phyloP scores from a whole-genome alignment of 1,140 invertebrate species.

The Piezodorus guildinii region DNA sequence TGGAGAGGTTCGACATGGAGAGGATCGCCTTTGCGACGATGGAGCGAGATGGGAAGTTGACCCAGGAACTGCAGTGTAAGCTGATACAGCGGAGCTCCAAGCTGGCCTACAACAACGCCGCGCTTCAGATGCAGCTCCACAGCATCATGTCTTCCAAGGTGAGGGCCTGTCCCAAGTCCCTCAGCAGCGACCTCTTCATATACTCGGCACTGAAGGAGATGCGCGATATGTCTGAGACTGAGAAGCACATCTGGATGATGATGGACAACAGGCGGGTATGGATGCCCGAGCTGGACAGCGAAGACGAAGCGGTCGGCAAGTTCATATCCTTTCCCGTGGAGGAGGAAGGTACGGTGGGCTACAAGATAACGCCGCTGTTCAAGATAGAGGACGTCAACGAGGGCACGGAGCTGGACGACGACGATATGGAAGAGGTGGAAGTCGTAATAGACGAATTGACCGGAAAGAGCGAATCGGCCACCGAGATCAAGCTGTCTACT shows the following conservation, averaged over 20 bases:
- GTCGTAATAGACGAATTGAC: not conserved
- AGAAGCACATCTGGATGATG: not conserved
- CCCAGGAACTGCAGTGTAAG: not conserved
- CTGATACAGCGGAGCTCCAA: not conserved
- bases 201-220: not conserved
- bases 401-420: not conserved
- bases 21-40: not conserved
- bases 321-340: not conserved
- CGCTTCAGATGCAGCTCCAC: not conserved
- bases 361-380: not conserved
- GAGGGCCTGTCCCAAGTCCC: not conserved
- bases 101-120: slow-evolving; percentile 1
- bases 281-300: not conserved
- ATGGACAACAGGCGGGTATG: not conserved
- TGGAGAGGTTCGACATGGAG: not conserved
- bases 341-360: not conserved
- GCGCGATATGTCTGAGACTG: not conserved
- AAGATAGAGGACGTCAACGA: not conserved
- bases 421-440: slow-evolving; percentile 1
- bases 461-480: not conserved
- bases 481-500: not conserved
- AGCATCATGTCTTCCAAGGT: not conserved
- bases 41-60: not conserved
- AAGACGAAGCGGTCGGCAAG: not conserved
- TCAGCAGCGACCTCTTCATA: not conserved